phyloP scores from a whole-genome alignment of 2,113 vertebrate genomes.

The Haplochromis vanheusdeni region DNA sequence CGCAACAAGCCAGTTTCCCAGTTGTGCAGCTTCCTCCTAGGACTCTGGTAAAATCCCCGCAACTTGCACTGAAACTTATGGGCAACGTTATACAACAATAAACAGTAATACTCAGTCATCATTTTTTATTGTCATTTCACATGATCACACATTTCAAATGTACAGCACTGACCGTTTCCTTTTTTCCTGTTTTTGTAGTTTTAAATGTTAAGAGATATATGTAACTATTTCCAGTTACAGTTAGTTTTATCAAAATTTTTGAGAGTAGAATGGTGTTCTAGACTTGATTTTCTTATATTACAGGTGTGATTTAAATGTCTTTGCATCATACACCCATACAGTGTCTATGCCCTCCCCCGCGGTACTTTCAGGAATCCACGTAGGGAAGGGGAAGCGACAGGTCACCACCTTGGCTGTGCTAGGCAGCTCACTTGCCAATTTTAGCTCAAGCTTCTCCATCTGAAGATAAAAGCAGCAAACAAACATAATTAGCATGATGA shows the following conservation, averaged over 20 bases:
- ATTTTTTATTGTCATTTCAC: background rate
- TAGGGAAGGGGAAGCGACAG: conserved; percentile 93
- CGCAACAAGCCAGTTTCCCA: background rate
- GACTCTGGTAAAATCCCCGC: background rate
- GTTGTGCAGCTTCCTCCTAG: background rate
- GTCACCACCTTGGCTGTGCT: conserved; percentile 80
- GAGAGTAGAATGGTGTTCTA: background rate
- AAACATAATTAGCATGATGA: background rate
- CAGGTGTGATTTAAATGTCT: conserved; percentile 46
- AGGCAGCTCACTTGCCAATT: conserved; percentile 80
- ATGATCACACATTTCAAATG: background rate
- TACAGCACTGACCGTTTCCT: background rate
- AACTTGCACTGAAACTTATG: background rate
- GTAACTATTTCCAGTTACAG: background rate
- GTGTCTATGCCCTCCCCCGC: conserved; percentile 85
- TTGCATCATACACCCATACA: conserved; percentile 84
- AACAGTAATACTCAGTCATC: background rate
- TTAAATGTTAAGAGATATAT: background rate
- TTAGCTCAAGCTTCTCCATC: conserved; percentile 87
- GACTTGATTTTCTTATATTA: background rate
- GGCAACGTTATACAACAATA: background rate
- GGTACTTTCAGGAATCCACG: conserved; percentile 78
- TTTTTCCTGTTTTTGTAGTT: background rate
- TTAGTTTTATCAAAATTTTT: background rate
- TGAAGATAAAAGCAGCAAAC: conserved; percentile 42